phyloP scores from a whole-genome alignment of 2,113 vertebrate species.

The Xiphophorus maculatus region DNA sequence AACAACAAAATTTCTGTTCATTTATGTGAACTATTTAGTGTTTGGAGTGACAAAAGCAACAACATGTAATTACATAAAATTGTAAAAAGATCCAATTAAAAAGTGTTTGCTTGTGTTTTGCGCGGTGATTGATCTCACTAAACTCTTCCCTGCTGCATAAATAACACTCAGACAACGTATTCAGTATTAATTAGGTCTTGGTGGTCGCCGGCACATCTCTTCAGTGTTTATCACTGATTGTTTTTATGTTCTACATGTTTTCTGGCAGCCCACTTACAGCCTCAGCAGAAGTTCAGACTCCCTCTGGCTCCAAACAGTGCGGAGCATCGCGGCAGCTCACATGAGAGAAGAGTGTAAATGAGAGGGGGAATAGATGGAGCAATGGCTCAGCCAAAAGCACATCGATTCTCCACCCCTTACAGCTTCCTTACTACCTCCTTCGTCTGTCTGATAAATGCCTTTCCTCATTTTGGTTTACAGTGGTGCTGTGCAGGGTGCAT shows the following conservation, averaged over 20 bases:
- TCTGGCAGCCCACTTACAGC: conserved; percentile 11
- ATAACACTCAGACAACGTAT: conserved; percentile 17
- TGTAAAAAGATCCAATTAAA: not conserved
- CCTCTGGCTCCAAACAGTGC: conserved; percentile 14
- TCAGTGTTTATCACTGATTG: conserved; percentile 7
- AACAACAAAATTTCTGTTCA: too few species aligned
- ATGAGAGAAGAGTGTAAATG: conserved; percentile 55
- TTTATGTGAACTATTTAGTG: not conserved
- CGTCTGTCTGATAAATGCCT: conserved; percentile 52
- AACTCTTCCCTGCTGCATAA: conserved; percentile 11
- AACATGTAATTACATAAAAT: conserved; percentile 9
- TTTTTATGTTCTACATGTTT: conserved; percentile 25
- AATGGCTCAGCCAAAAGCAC: conserved; percentile 41
- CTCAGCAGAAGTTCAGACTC: conserved; percentile 29
- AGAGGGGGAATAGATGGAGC: conserved; percentile 43
- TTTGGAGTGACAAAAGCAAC: not conserved
- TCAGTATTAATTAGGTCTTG: conserved; percentile 40
- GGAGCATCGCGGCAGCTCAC: conserved; percentile 30
- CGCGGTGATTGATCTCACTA: conserved; percentile 36
- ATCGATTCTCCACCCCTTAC: conserved; percentile 54
- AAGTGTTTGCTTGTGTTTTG: not conserved
- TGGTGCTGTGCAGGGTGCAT: conserved; percentile 31
- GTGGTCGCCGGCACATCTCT: conserved; percentile 2
- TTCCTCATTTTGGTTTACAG: conserved; percentile 44
- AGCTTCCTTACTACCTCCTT: conserved; percentile 37